Evolutionary conservation across 2,113 vertebrate genomes (phyloP), one percentile per base, ranked within the genome.

Genomic region (Isichthys henryi): DNA sequence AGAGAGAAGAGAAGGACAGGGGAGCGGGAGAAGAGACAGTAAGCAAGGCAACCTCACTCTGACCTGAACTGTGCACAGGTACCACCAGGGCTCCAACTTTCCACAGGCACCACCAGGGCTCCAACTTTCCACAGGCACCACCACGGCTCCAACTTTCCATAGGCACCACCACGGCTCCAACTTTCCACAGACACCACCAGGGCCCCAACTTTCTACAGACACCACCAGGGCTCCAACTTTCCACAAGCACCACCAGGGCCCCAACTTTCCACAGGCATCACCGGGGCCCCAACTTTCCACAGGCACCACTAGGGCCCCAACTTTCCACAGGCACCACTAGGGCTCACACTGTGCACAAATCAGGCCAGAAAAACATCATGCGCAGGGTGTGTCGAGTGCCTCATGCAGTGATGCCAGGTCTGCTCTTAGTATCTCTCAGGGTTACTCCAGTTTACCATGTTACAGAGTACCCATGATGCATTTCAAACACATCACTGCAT

Each of bases 1-100:
- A 94, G 94, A 92, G 95, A 94, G 93, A 94, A 0, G 96, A 92
- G 96, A 90, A 88, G 88, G 93, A 91, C 89, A 9, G 0, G 87
- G 62, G 35, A 94, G 90, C 88, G 91, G 92, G 89, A 88, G 56
- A 87, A 90, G 91, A 92, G 56, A 92, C 66, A 92, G 90, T 93
- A 93, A 93, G 92, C 0, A 80, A 90, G 90, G 92, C 90, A 88
- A 84, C 92, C 89, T 88, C 77, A 88, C 91, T 92, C 58, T 46
- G 39, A 70, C 62, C 58, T 87, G 83, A 35, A 49, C 46, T 17
- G 45, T 39, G 21, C 52, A 9, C 90, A 6, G 50, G 62, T 80
- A 83, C 50, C 62, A 53, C 13, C 53, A n/a, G 48, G 15, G 85
- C 3, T 85, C 83, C 8, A 50, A 6, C 19, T n/a, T 19, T 23